Conservation (phyloP, 1,140 invertebrate genomes). For the Cheumatopsyche charites region DNA sequence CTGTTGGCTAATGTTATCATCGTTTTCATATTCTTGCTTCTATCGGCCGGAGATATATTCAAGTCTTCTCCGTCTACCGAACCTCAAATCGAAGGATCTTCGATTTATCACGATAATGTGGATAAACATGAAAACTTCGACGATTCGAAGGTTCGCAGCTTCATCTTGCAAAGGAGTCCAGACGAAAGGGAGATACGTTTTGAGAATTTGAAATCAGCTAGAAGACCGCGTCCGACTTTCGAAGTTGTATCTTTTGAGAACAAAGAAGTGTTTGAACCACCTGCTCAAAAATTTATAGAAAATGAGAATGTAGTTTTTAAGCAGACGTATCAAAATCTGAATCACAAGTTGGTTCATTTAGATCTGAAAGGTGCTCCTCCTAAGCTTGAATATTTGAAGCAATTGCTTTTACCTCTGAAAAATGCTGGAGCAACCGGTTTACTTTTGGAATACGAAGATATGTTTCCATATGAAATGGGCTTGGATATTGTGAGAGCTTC, state of each 20-base stretch:
- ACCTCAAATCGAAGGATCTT: background rate
- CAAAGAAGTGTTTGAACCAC: no score
- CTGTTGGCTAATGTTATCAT: slow-evolving; percentile 5
- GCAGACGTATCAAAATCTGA: slow-evolving; percentile 30
- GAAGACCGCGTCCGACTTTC: background rate
- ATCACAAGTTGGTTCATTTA: slow-evolving; percentile 72
- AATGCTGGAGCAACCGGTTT: slow-evolving; percentile 84
- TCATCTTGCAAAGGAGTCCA: background rate
- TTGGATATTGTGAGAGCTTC: slow-evolving; percentile 71
- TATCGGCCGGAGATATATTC: background rate
- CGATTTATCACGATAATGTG: background rate
- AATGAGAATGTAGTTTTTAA: slow-evolving; percentile 15
- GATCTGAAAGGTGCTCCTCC: slow-evolving; percentile 92
- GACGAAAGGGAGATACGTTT: slow-evolving; percentile 2
- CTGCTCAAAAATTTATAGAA: no score
- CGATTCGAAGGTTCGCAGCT: no score
- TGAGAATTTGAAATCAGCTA: background rate
- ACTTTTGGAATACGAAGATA: slow-evolving; percentile 96
- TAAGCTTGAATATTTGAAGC: slow-evolving; percentile 68
- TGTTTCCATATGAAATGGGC: slow-evolving; percentile 87
- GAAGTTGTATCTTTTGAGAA: no score
- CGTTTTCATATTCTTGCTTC: background rate
- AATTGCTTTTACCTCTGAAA: slow-evolving; percentile 77
- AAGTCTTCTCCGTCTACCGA: background rate
- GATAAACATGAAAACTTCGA: no score